Evolutionary conservation across 2,888 invertebrate genomes (phyloP), one percentile per base, ranked within the genome.

Genomic region (Cosmia trapezina): DNA sequence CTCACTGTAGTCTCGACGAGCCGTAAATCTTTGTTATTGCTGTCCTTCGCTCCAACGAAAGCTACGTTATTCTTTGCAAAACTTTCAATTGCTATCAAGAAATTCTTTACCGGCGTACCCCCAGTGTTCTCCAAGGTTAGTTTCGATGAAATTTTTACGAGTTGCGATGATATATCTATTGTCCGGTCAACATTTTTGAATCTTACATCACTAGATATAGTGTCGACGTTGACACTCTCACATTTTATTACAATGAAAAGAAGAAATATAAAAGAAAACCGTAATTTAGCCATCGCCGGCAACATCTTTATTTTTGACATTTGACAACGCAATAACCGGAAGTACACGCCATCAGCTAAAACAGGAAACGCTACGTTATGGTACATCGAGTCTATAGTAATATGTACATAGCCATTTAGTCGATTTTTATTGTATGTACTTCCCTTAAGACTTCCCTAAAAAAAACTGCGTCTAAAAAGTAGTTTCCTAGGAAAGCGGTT

Each of bases 121-220:
- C 98, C 98, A 86, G 96, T 97, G 92, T 99, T 99, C 94, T 99
- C 98, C 85, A 99, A 91, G 84, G 98, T 98, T 89, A 99, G 96
- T 94, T 98, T 98, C 49, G 97, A 96, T 19, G 97, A 96, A 69
- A 98, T 97, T 96, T 98, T 99, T 4, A 98, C 98, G 75, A 99
- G 96, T 94, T 99, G 99, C 11, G 98, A 98, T 9, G 98, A 97
- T 82, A 99, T 95, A 94, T 99, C 99, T 86, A 99, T 97, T 65
- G 97, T 97, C 90, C 99, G 97, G 80, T 99, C 99, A 33, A 98
- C 98, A 96, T 98, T 98, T 93, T 97, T 97, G 79, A 98, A 96
- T 77, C 97, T 96, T 80, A 98, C 89, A 83, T 97, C 97, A 80
- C 96, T 95, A 82, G 97, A 97, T 84, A 97, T 91, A 2, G 89